These are phyloP conservation scores for Penaeus chinensis DNA, from an alignment of 1,140 invertebrate genomes.

Conservation along the genomic window DNA sequence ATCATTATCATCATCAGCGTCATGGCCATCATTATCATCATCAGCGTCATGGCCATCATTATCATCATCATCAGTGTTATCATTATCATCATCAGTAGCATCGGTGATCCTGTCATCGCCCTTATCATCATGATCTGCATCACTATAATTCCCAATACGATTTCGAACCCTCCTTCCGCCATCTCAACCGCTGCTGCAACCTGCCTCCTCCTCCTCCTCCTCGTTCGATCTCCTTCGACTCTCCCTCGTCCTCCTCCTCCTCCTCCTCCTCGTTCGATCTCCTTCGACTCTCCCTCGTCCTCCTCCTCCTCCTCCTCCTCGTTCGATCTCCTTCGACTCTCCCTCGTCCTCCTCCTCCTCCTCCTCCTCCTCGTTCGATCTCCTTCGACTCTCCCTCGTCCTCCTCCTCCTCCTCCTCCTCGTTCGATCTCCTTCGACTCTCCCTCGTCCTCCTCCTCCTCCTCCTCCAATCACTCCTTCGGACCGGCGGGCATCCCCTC, in stretches of 20 bases:
- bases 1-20: no score
- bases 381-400: neutral
- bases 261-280: neutral
- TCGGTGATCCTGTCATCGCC: no score
- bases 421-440: neutral
- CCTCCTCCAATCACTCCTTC: neutral
- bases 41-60: no score
- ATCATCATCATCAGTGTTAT: no score
- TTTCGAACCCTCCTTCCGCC: neutral
- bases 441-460: constrained; percentile 11
- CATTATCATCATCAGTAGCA: no score
- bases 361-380: no score
- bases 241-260: neutral
- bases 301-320: neutral
- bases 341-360: neutral
- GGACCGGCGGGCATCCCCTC: neutral
- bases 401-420: neutral
- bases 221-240: neutral
- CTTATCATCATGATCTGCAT: no score
- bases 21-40: no score
- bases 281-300: neutral
- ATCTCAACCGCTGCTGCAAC: neutral
- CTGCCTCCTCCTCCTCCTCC: no score
- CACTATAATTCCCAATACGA: neutral
- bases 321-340: neutral